Evolutionary conservation across 1,140 invertebrate species (phyloP).

Genomic region (Ladona fulva): DNA sequence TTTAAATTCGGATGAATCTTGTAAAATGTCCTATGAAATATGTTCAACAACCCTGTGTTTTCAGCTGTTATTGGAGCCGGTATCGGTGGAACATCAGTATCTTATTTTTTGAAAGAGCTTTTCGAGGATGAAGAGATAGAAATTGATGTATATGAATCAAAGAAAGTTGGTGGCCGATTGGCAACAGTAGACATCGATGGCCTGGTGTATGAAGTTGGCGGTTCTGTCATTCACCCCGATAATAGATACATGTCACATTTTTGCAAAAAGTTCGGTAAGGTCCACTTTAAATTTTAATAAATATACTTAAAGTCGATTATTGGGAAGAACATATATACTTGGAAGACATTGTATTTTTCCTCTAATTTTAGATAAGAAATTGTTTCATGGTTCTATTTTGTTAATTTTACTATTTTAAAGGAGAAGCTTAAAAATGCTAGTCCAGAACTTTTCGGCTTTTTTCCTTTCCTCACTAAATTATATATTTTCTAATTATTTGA

Average conservation of each 20-base stretch:
- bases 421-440: no score
- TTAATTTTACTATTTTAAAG: no score
- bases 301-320: no score
- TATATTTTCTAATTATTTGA: no score
- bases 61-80: constrained; percentile 54
- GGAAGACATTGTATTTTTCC: no score
- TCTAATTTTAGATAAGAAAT: no score
- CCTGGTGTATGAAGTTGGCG: constrained; percentile 49
- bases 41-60: constrained; percentile 22
- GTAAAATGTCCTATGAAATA: background rate
- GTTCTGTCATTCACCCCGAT: constrained; percentile 46
- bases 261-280: constrained; percentile 41
- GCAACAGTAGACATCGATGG: constrained; percentile 40
- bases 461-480: no score
- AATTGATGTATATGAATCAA: constrained; percentile 46
- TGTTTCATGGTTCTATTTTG: no score
- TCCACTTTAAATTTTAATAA: no score
- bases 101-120: constrained; percentile 47
- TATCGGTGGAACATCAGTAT: constrained; percentile 50
- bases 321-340: no score
- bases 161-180: constrained; percentile 48
- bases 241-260: constrained; percentile 53
- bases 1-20: background rate
- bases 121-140: constrained; percentile 37
- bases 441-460: no score